These are phyloP conservation scores for Crossocerus cetratus DNA, from an alignment of 2,888 invertebrate genomes.

Conservation along the genomic window DNA sequence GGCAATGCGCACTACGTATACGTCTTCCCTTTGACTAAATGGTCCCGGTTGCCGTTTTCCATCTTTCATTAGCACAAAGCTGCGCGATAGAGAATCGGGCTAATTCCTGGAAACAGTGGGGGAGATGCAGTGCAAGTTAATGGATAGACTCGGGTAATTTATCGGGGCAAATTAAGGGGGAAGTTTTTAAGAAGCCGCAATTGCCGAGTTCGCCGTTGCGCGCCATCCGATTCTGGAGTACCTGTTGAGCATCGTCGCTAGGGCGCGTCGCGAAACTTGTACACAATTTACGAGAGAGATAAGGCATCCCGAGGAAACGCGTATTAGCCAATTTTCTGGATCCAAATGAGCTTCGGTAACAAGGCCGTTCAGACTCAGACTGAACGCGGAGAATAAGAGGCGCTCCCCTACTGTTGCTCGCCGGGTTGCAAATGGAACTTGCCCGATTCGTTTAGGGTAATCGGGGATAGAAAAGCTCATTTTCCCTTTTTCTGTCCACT, in stretches of 20 bases:
- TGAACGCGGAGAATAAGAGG: neutral
- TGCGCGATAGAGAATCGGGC: too few species aligned
- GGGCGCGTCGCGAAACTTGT: neutral
- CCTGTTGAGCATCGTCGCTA: conserved; percentile 2
- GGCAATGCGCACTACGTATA: too few species aligned
- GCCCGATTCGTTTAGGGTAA: neutral
- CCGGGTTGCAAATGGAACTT: neutral
- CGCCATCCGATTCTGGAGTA: neutral
- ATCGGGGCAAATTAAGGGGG: too few species aligned
- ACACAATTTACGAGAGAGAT: conserved; percentile 1
- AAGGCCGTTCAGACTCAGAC: too few species aligned
- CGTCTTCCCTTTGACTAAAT: too few species aligned
- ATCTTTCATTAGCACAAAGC: too few species aligned
- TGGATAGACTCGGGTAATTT: conserved; percentile 1
- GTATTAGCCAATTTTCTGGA: neutral
- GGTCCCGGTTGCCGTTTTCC: too few species aligned
- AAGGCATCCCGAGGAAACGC: neutral
- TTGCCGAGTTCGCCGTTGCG: neutral
- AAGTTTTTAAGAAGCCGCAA: neutral
- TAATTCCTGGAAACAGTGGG: neutral
- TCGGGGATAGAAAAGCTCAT: neutral
- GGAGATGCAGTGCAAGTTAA: neutral
- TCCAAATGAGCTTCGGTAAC: neutral
- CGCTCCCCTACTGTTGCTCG: neutral
- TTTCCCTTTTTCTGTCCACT: neutral